These are phyloP conservation scores for Nipponia nippon DNA, from an alignment of 2,113 vertebrate genomes.

Conservation along the genomic window DNA sequence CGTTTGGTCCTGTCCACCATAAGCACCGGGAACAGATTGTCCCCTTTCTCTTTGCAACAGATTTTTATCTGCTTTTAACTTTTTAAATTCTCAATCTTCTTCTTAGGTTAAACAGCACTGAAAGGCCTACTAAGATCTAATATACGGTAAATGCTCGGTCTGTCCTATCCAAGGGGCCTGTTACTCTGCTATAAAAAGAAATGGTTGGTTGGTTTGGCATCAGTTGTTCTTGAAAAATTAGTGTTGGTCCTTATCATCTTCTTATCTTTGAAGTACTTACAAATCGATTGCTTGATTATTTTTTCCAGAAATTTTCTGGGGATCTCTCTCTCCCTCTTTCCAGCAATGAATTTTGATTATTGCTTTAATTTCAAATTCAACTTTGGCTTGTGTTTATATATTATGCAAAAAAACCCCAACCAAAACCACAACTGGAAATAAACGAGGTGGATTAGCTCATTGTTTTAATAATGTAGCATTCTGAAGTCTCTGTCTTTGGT, in stretches of 20 bases:
- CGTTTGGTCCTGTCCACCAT: background rate
- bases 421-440: background rate
- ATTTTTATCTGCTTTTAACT: background rate
- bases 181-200: background rate
- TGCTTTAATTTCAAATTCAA: background rate
- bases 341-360: background rate
- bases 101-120: background rate
- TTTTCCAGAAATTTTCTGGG: background rate
- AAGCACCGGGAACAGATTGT: background rate
- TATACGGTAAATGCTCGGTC: background rate
- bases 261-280: background rate
- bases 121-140: background rate
- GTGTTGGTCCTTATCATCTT: background rate
- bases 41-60: background rate
- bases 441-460: background rate
- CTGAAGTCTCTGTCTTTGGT: background rate
- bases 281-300: background rate
- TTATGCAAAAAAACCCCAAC: background rate
- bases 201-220: background rate
- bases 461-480: background rate
- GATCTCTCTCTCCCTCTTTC: background rate
- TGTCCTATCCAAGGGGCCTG: background rate
- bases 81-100: background rate
- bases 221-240: background rate
- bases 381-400: background rate